These are phyloP conservation scores for Sinosuthora webbiana DNA, from an alignment of 2,113 vertebrate genomes.

Conservation along the genomic window DNA sequence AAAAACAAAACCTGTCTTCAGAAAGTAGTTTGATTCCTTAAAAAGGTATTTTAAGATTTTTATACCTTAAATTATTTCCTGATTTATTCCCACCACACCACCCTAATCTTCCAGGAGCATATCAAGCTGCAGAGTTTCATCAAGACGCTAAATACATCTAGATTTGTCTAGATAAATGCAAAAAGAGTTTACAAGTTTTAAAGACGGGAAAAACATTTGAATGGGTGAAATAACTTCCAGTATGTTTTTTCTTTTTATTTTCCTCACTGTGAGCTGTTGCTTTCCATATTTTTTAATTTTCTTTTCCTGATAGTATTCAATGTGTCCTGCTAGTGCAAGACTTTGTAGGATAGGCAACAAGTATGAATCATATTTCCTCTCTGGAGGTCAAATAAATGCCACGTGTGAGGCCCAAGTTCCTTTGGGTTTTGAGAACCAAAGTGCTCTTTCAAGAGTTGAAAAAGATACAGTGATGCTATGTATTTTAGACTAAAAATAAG, in stretches of 20 bases:
- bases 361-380: neutral
- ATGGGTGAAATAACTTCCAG: neutral
- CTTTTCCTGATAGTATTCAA: neutral
- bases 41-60: neutral
- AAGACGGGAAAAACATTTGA: neutral
- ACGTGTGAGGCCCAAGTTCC: neutral
- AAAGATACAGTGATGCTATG: neutral
- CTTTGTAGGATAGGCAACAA: neutral
- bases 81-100: neutral
- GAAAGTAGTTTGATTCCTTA: neutral
- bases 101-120: neutral
- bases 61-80: neutral
- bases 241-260: neutral
- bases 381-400: neutral
- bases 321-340: neutral
- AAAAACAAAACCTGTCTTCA: neutral
- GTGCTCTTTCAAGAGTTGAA: neutral
- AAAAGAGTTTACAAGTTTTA: neutral
- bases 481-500: neutral
- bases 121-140: neutral
- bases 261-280: neutral
- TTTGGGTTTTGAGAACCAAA: neutral
- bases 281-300: neutral
- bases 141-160: neutral
- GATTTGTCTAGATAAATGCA: neutral